These are phyloP conservation scores for Odontocolon sp. DNA, from an alignment of 2,888 invertebrate species.

Conservation along the genomic window DNA sequence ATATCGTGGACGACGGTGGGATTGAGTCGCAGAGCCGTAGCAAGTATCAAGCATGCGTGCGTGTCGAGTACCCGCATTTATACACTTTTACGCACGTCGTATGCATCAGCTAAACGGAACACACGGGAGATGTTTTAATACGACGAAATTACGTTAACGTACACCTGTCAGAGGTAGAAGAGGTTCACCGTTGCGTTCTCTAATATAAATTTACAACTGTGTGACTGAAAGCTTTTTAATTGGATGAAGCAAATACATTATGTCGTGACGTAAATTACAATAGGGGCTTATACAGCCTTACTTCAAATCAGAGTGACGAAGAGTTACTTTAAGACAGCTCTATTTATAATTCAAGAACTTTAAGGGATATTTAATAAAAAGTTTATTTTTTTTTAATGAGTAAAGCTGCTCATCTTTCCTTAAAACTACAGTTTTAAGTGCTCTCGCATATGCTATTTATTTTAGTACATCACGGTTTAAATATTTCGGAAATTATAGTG, in stretches of 20 bases:
- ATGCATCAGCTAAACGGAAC: not conserved
- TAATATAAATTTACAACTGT: not conserved
- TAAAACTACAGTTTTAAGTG: no score
- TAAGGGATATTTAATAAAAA: no score
- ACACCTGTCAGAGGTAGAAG: constrained; percentile 4
- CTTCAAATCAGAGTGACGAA: no score
- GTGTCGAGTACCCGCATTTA: not conserved
- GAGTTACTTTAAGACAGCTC: no score
- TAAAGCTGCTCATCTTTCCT: no score
- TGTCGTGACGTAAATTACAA: not conserved
- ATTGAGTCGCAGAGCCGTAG: constrained; percentile 7
- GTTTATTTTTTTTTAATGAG: no score
- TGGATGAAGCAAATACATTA: constrained; percentile 1
- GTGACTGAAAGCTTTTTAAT: constrained; percentile 34
- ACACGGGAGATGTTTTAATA: constrained; percentile 20
- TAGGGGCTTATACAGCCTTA: not conserved
- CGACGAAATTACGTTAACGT: constrained; percentile 29
- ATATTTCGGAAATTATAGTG: no score
- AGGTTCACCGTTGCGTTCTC: not conserved
- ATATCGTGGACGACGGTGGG: not conserved
- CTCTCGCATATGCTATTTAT: no score
- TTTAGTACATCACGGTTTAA: no score
- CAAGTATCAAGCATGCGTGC: constrained; percentile 1
- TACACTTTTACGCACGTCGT: not conserved
- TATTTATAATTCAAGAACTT: no score